Conservation (phyloP, 1,140 invertebrate species). For the Zeugodacus cucurbitae region DNA sequence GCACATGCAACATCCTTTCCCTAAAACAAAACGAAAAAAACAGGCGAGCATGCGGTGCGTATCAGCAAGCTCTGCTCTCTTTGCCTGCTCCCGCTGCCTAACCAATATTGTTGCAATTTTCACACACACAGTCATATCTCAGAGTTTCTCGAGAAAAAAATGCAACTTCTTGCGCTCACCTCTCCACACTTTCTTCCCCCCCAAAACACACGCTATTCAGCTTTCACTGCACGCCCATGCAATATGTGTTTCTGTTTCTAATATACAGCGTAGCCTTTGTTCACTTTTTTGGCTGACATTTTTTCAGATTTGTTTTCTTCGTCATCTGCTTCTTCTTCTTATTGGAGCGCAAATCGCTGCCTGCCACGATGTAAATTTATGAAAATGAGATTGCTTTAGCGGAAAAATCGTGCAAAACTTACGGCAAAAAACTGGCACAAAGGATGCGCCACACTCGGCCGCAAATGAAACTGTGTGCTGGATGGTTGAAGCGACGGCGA, state of each 20-base stretch:
- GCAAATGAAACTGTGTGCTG: background rate
- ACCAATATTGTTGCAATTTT: background rate
- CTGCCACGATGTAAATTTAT: conserved; percentile 16
- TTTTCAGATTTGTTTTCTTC: background rate
- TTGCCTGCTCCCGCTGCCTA: background rate
- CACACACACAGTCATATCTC: background rate
- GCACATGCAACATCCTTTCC: conserved; percentile 3
- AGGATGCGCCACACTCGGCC: background rate
- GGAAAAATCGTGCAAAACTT: conserved; percentile 26
- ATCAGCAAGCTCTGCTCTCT: background rate
- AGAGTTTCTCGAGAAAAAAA: background rate
- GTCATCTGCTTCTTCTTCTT: background rate
- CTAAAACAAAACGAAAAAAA: no score
- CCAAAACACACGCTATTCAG: background rate
- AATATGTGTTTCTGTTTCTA: background rate
- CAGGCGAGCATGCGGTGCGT: background rate
- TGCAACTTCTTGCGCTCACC: background rate
- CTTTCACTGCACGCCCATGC: background rate
- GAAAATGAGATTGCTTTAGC: conserved; percentile 14
- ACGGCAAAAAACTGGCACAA: conserved; percentile 20
- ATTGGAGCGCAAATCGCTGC: background rate
- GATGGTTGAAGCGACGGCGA: background rate
- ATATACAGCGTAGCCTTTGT: background rate
- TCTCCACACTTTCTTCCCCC: background rate
- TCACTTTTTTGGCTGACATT: background rate